A percentile compares a stretch with the other conserved stretches of the same genome.
phyloP scores from a whole-genome alignment of 2,888 invertebrate genomes.

The Perdita meconis region DNA sequence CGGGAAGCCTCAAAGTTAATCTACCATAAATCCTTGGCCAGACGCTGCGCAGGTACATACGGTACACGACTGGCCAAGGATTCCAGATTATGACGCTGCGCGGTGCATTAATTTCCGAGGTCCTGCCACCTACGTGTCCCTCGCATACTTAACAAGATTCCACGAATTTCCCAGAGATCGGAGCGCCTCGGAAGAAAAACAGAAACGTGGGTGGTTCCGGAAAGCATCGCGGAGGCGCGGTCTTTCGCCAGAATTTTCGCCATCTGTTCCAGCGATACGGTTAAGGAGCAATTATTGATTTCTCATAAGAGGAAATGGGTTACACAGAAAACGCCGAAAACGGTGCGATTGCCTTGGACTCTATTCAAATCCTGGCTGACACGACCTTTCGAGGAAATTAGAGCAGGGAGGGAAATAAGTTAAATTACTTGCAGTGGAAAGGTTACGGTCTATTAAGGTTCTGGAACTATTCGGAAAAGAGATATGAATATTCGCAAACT shows the following conservation, averaged over 20 bases:
- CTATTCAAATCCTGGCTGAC: neutral
- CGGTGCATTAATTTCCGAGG: constrained; percentile 20
- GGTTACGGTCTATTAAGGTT: no score
- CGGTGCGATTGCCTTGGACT: neutral
- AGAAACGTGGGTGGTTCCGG: neutral
- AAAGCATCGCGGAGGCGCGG: no score
- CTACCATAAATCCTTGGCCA: neutral
- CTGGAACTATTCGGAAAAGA: no score
- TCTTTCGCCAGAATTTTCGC: no score
- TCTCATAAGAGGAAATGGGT: neutral
- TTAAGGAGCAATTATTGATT: neutral
- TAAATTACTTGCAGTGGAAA: neutral
- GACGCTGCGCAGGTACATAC: neutral
- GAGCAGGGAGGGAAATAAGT: neutral
- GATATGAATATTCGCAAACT: no score
- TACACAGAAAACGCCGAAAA: neutral
- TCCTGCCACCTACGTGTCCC: neutral
- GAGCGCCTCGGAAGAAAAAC: neutral
- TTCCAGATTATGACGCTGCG: neutral
- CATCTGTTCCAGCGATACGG: no score
- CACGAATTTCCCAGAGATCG: neutral
- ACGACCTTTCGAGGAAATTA: neutral
- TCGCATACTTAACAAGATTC: neutral
- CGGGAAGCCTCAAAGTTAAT: neutral
- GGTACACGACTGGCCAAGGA: neutral